phyloP scores from a whole-genome alignment of 2,888 invertebrate genomes.

The Nebria salina region DNA sequence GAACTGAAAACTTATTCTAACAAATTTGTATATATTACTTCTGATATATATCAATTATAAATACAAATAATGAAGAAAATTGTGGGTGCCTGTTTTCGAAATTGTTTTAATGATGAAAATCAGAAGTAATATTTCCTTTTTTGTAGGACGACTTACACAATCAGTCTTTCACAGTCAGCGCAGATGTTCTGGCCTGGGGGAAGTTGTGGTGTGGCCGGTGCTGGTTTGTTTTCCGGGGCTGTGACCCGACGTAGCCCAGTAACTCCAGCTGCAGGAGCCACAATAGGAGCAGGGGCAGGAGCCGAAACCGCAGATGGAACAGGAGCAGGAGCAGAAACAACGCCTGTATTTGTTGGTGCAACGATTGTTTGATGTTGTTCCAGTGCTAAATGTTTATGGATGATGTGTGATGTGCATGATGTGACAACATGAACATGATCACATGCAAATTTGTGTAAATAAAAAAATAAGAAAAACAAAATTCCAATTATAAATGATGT shows the following conservation, averaged over 20 bases:
- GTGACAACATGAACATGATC: constrained; percentile 18
- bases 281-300: constrained; percentile 31
- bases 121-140: constrained; percentile 32
- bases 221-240: constrained; percentile 73
- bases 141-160: constrained; percentile 83
- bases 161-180: constrained; percentile 95
- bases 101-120: neutral
- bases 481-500: neutral
- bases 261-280: constrained; percentile 64
- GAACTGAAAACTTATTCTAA: constrained; percentile 8
- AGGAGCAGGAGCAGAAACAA: constrained; percentile 61
- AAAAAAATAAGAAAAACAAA: constrained; percentile 5
- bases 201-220: constrained; percentile 71
- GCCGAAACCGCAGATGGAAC: constrained; percentile 47
- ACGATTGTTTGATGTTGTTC: constrained; percentile 17
- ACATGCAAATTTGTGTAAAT: constrained; percentile 12
- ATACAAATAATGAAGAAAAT: too few species aligned
- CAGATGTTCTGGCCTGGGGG: constrained; percentile 93
- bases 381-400: constrained; percentile 23
- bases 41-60: neutral
- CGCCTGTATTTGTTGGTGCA: constrained; percentile 58
- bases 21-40: constrained; percentile 10
- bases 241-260: constrained; percentile 76
- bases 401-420: constrained; percentile 20
- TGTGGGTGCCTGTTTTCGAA: too few species aligned